A percentile compares a stretch with the other conserved stretches of the same genome.
phyloP scores from a whole-genome alignment of 2,888 invertebrate species.

The Apotomis capreana region DNA sequence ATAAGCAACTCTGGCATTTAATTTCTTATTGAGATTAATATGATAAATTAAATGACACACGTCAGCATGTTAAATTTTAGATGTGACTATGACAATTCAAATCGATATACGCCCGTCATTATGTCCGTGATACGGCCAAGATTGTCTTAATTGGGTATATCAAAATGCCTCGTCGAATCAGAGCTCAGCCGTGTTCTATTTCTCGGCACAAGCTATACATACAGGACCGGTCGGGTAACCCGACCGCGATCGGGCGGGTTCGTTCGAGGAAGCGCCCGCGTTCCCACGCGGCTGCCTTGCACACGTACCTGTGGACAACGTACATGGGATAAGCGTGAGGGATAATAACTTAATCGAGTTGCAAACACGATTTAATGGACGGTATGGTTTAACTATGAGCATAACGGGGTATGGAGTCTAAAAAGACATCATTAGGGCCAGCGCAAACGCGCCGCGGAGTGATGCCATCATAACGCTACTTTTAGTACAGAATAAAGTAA shows the following conservation, averaged over 20 bases:
- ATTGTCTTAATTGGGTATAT: too few species aligned
- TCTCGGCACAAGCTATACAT: conserved; percentile 26
- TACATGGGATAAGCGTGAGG: conserved; percentile 36
- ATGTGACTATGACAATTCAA: too few species aligned
- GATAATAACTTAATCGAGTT: conserved; percentile 38
- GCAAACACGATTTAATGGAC: background rate
- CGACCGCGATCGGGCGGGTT: conserved; percentile 43
- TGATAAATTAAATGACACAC: too few species aligned
- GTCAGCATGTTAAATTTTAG: too few species aligned
- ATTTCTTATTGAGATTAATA: too few species aligned
- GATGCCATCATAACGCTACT: too few species aligned
- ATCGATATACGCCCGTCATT: too few species aligned
- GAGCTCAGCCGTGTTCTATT: conserved; percentile 37
- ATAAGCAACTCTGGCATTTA: too few species aligned
- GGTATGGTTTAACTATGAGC: background rate
- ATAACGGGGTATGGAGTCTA: background rate
- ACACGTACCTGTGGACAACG: conserved; percentile 56
- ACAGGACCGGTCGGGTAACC: conserved; percentile 43
- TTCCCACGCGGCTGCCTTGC: conserved; percentile 59
- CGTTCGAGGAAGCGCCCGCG: conserved; percentile 49
- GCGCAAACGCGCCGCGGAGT: too few species aligned
- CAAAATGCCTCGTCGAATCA: too few species aligned
- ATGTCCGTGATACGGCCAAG: too few species aligned
- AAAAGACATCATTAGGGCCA: background rate
- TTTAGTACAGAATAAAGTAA: too few species aligned